These are phyloP conservation scores for Diuraphis noxia DNA, from an alignment of 1,140 invertebrate genomes.

Conservation along the genomic window DNA sequence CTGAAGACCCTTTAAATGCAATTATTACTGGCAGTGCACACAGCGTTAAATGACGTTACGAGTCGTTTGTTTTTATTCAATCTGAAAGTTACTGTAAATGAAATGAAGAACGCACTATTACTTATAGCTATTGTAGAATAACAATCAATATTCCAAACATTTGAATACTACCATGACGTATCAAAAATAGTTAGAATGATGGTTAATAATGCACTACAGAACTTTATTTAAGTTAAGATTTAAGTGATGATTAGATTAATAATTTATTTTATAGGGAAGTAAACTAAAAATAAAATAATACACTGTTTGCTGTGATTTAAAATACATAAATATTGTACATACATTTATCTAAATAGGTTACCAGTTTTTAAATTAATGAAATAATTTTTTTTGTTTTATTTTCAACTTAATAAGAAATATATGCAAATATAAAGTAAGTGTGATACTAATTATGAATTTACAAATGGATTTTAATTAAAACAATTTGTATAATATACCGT, in stretches of 20 bases:
- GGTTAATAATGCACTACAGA: background rate
- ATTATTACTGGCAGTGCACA: background rate
- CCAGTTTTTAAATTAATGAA: background rate
- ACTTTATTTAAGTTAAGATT: background rate
- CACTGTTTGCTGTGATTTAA: background rate
- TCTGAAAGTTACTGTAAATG: background rate
- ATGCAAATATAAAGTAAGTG: background rate
- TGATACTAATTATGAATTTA: background rate
- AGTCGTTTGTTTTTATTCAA: constrained; percentile 22
- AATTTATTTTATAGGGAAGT: background rate
- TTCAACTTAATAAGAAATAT: background rate
- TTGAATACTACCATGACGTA: too few relatives aligned
- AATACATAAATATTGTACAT: background rate
- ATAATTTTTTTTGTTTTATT: background rate
- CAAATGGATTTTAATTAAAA: background rate
- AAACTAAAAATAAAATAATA: background rate
- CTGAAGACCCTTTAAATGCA: background rate
- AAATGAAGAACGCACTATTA: background rate
- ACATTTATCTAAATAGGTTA: background rate
- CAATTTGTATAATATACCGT: background rate
- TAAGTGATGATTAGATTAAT: background rate
- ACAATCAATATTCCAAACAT: background rate
- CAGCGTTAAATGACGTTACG: background rate
- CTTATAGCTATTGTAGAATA: background rate
- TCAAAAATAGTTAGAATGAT: background rate